A percentile compares a stretch with the other conserved stretches of the same genome.
Conservation (phyloP, 2,113 vertebrate species). For the Rhipidura dahli region DNA sequence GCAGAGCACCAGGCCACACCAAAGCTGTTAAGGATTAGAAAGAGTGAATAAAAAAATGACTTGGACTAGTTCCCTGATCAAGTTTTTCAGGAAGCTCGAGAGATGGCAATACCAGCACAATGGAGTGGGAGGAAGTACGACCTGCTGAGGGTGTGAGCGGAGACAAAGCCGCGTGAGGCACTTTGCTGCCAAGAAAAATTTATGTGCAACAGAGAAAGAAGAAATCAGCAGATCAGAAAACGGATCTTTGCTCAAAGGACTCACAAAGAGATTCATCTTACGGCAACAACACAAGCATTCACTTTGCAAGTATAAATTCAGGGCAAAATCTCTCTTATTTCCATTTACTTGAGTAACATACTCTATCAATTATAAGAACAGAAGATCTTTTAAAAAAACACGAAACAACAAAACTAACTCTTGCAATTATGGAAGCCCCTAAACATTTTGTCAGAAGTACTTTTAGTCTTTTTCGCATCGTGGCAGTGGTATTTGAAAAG, state of each 20-base stretch:
- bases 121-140: not conserved
- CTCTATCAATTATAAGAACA: not conserved
- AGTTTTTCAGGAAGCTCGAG: constrained; percentile 26
- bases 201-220: not conserved
- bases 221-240: not conserved
- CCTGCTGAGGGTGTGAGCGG: not conserved
- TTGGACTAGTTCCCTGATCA: not conserved
- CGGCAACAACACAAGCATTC: not conserved
- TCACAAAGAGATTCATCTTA: not conserved
- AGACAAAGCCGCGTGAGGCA: not conserved
- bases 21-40: not conserved
- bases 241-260: not conserved
- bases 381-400: not conserved
- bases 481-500: not conserved
- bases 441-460: not conserved
- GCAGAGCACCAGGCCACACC: not conserved
- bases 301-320: not conserved
- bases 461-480: not conserved
- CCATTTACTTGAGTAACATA: not conserved
- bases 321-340: not conserved
- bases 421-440: not conserved
- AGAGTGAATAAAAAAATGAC: not conserved
- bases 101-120: not conserved
- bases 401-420: not conserved
- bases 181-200: not conserved